Evolutionary conservation across 2,113 vertebrate species (phyloP).

Genomic region (Phodopus roborovskii): DNA sequence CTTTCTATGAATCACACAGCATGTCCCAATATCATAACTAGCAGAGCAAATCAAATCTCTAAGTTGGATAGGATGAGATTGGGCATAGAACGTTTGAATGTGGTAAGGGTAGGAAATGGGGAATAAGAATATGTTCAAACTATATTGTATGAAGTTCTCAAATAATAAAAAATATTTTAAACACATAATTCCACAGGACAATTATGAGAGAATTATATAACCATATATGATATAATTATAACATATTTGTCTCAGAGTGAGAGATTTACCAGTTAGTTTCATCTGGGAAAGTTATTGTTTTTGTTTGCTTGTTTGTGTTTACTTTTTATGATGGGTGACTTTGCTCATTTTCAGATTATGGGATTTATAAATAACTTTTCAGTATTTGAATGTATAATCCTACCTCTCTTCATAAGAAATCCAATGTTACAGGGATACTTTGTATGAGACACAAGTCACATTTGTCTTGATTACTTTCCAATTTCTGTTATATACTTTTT

Average conservation of each 20-base stretch:
- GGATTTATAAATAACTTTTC: background rate
- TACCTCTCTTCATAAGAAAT: background rate
- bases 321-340: accelerated
- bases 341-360: background rate
- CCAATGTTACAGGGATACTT: accelerated
- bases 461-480: background rate
- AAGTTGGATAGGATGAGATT: background rate
- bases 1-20: background rate
- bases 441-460: background rate
- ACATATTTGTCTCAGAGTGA: background rate
- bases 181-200: background rate
- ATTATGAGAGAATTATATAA: background rate
- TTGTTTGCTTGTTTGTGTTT: background rate
- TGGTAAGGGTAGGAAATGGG: background rate
- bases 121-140: background rate
- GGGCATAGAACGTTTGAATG: background rate
- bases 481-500: background rate
- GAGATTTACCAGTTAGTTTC: background rate
- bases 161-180: background rate
- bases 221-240: background rate
- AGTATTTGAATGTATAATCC: background rate
- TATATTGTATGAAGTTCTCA: background rate
- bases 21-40: background rate
- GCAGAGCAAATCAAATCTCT: background rate
- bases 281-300: background rate